Evolutionary conservation across 2,797 vertebrate species (phyloP).

Genomic region (Stomatorhinus walkeri): DNA sequence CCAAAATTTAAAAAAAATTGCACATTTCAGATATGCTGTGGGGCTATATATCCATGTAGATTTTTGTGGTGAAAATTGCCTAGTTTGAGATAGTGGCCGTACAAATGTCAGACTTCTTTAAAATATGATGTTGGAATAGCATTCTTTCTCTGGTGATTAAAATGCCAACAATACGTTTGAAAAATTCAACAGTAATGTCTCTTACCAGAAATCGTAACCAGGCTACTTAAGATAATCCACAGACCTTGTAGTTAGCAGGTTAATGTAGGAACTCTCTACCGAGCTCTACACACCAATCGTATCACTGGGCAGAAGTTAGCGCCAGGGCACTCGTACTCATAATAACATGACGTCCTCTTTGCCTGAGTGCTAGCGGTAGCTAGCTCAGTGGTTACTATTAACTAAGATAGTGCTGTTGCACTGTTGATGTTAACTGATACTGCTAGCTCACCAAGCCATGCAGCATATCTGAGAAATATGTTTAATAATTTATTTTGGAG

Average conservation of each 20-base stretch:
- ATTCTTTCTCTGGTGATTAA: neutral
- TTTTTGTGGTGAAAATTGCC: neutral
- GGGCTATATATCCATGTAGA: neutral
- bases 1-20: neutral
- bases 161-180: neutral
- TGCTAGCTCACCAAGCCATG: neutral
- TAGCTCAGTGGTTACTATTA: neutral
- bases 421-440: neutral
- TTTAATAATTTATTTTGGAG: neutral
- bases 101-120: neutral
- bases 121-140: neutral
- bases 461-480: neutral
- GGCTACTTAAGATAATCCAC: neutral
- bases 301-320: no score
- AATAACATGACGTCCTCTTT: neutral
- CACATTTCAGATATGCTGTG: neutral
- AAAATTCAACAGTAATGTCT: neutral
- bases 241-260: neutral
- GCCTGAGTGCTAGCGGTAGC: neutral
- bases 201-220: neutral
- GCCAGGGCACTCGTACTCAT: neutral
- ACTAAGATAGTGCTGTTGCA: neutral
- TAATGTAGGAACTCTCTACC: neutral
- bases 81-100: neutral
- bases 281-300: no score